These are phyloP conservation scores for Chironomus riparius DNA, from an alignment of 2,888 invertebrate species.

Conservation along the genomic window DNA sequence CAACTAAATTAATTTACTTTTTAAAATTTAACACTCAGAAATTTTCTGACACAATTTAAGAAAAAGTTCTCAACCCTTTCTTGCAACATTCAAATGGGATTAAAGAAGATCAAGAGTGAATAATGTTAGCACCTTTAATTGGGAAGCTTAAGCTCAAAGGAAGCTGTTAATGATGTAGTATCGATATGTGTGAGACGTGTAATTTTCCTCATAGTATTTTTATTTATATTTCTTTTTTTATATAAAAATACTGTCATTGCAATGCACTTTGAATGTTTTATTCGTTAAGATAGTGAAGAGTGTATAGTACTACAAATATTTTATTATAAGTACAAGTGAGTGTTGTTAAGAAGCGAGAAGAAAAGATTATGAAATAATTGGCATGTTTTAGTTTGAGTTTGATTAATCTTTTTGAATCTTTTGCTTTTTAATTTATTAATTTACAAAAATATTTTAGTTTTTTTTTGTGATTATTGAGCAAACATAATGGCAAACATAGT, in stretches of 20 bases:
- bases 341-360: neutral
- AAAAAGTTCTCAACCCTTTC: neutral
- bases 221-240: neutral
- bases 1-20: too few species aligned
- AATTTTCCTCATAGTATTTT: neutral
- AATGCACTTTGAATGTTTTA: neutral
- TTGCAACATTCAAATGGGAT: neutral
- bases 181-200: constrained; percentile 14
- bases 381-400: constrained; percentile 26
- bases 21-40: too few species aligned
- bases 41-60: too few species aligned
- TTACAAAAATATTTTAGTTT: neutral
- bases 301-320: neutral
- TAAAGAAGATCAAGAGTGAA: neutral
- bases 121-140: constrained; percentile 25
- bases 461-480: constrained; percentile 1
- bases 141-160: constrained; percentile 8
- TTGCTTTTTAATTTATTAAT: neutral
- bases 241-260: neutral
- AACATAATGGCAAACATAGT: too few species aligned
- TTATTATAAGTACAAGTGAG: neutral
- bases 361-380: constrained; percentile 27
- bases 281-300: neutral
- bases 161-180: constrained; percentile 22
- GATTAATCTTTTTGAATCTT: constrained; percentile 5